Evolutionary conservation across 2,888 invertebrate genomes (phyloP).

Genomic region (Omphaloscelis lunosa): DNA sequence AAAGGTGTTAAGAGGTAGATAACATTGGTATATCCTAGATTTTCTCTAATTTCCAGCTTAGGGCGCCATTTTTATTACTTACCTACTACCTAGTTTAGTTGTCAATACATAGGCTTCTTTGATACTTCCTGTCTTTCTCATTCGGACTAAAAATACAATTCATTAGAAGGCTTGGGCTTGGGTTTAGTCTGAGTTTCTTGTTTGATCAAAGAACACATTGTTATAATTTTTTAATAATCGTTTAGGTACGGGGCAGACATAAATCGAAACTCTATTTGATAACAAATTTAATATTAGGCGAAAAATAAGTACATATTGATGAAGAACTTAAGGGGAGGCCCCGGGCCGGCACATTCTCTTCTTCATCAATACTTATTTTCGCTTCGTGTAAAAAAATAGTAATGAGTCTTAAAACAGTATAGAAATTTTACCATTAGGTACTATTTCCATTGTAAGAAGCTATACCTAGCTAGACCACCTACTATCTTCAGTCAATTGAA

Average conservation of each 20-base stretch:
- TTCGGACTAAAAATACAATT: background rate
- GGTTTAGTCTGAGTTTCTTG: background rate
- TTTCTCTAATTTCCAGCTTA: constrained; percentile 4
- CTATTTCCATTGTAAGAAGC: background rate
- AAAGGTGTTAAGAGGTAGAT: background rate
- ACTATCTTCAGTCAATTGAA: background rate
- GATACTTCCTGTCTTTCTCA: background rate
- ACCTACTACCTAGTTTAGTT: background rate
- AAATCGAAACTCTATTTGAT: background rate
- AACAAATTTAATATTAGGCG: background rate
- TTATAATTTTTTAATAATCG: too few species aligned
- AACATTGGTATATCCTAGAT: background rate
- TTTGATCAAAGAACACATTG: background rate
- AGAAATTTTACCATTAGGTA: background rate
- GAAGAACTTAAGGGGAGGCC: background rate
- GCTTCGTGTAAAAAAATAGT: background rate
- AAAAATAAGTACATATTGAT: background rate
- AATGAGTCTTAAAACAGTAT: background rate
- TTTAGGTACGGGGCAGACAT: too few species aligned
- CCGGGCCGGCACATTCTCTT: too few species aligned
- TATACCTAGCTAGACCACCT: background rate
- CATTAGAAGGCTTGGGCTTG: background rate
- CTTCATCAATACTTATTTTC: background rate
- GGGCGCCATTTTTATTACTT: background rate
- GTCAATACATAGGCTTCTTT: background rate